Base-by-base conservation (phyloP, 2,888 invertebrate species). In the Polietes domitor region DNA sequence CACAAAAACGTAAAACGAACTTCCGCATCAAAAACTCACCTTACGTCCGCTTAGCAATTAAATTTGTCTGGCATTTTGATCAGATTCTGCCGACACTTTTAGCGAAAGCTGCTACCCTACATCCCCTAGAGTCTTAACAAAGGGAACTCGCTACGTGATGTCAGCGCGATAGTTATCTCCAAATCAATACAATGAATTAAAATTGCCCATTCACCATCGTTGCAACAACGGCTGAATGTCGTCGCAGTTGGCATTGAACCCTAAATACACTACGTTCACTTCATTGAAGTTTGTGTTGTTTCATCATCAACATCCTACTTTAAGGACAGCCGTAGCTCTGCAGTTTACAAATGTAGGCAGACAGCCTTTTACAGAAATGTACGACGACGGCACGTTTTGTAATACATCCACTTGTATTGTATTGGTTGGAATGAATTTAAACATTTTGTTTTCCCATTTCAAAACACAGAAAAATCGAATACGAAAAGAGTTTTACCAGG, bases 171-270 rank as follows among this genome's bases (percentile, higher is more conserved):
- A 17, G 32, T 15, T 63, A 63, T 77, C 77, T 77, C 19, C 19
- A 61, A 71, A 65, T 63, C 26, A 53, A 71, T 61, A 32, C 53
- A 71, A 71, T 75, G 73, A 73, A 43, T 61, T 73, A 41, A 58
- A 73, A 61, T 55, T 43, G 75, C 19, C 53, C 63, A 68, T 74
- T 43, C n/a, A 55, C 41, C 41, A 58, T 53, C 41, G 61, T 17
- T 63, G 17, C 21, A 32, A 61, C 24, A n/a, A 68, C 2, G 6
- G 9, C n/a, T 50, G 50, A 12, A 47, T 12, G 19, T 17, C 12
- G 9, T n/a, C 58, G 5, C 63, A 72, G 28, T 70, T 50, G 58
- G 73, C 50, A 82, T 43, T 77, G 50, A 81, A 50, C 24, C 37
- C 9, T 75, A 53, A 24, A 24, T 19, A 3, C 47, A 7, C 41